These are phyloP conservation scores for Stictonetta naevosa DNA, from an alignment of 2,113 vertebrate genomes.

Conservation along the genomic window DNA sequence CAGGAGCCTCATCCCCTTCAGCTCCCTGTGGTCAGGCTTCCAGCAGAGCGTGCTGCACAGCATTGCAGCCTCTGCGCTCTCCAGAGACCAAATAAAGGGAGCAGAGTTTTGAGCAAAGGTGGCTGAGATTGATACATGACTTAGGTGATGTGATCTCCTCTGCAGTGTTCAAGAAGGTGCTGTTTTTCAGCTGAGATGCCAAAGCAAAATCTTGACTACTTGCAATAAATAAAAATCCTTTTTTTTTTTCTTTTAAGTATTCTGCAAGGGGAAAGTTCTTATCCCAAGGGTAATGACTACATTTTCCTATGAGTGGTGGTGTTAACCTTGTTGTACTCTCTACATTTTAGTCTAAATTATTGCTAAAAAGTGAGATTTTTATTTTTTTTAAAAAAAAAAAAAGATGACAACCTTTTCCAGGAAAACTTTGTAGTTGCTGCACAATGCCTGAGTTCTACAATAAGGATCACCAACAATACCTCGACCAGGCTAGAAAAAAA, in stretches of 20 bases:
- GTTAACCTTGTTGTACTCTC: constrained; percentile 28
- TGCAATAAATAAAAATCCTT: constrained; percentile 36
- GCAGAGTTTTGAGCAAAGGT: neutral
- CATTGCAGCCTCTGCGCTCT: neutral
- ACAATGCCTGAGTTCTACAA: neutral
- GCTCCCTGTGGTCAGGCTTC: accelerated
- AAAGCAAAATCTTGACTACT: constrained; percentile 17
- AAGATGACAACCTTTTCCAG: neutral
- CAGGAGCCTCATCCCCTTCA: neutral
- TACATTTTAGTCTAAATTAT: constrained; percentile 48
- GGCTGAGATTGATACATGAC: neutral
- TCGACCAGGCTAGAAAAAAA: neutral
- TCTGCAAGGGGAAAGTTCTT: constrained; percentile 14
- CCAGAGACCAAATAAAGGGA: neutral
- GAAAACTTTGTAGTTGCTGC: neutral
- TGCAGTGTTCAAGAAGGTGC: neutral
- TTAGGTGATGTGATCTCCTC: neutral
- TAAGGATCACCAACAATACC: neutral
- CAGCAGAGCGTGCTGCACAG: neutral
- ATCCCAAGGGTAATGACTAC: constrained; percentile 46
- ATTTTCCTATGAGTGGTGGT: constrained; percentile 12
- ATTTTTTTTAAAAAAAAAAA: too few species aligned
- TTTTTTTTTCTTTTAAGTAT: constrained; percentile 1
- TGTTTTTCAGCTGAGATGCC: constrained; percentile 37
- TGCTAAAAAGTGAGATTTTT: constrained; percentile 33